Conservation (phyloP, 2,888 invertebrate species). For the Mimumesa dahlbomi region DNA sequence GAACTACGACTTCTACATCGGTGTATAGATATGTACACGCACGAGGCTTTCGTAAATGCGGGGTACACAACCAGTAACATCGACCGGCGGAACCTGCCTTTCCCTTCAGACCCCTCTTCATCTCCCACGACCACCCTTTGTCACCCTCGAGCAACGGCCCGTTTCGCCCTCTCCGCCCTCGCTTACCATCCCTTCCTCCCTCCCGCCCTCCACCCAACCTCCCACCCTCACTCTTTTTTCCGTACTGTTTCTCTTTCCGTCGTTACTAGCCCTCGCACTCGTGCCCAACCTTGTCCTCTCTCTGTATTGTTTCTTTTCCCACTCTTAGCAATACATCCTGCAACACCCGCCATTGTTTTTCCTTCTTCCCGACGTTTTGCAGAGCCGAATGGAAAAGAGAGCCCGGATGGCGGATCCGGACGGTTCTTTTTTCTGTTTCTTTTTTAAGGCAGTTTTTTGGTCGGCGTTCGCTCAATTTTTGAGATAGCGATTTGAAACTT, state of each 20-base stretch:
- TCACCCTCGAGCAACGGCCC: slow-evolving; percentile 40
- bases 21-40: background rate
- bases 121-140: slow-evolving; percentile 36
- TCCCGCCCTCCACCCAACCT: slow-evolving; percentile 2
- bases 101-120: slow-evolving; percentile 17
- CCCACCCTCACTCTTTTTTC: slow-evolving; percentile 9
- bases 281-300: background rate
- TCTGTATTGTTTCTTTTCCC: slow-evolving; percentile 36
- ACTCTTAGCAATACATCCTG: slow-evolving; percentile 37
- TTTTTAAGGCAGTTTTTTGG: no score
- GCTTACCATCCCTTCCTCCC: background rate
- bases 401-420: no score
- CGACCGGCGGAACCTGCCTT: slow-evolving; percentile 35
- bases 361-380: slow-evolving; percentile 16
- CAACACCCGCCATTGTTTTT: slow-evolving; percentile 47
- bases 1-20: background rate
- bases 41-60: slow-evolving; percentile 6
- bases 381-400: slow-evolving; percentile 4
- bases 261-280: slow-evolving; percentile 5
- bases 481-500: no score
- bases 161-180: slow-evolving; percentile 9
- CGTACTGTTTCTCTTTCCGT: slow-evolving; percentile 14
- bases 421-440: no score
- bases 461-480: no score
- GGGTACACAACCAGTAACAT: slow-evolving; percentile 25